Evolutionary conservation across 2,888 invertebrate species (phyloP).

Genomic region (Leistus spinibarbis): DNA sequence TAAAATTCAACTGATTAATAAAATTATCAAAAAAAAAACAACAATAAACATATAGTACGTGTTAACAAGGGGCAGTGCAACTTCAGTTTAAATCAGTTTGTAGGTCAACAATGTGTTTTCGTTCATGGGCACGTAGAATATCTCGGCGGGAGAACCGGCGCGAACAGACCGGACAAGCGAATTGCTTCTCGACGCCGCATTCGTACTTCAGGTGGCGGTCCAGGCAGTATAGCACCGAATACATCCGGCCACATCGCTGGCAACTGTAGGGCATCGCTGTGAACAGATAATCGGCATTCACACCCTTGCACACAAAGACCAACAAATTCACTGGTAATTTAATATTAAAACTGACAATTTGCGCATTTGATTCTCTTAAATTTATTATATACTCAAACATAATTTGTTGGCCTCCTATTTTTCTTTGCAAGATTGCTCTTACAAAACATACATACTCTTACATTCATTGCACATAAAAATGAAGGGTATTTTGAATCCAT

Average conservation of each 20-base stretch:
- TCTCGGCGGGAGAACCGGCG: slow-evolving; percentile 55
- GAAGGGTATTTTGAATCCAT: slow-evolving; percentile 9
- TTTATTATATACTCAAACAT: neutral
- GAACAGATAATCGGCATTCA: slow-evolving; percentile 3
- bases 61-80: neutral
- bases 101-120: slow-evolving; percentile 43
- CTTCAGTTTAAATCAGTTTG: neutral
- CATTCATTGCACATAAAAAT: slow-evolving; percentile 22
- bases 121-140: slow-evolving; percentile 52
- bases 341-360: no score
- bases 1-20: neutral
- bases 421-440: neutral
- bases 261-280: slow-evolving; percentile 56
- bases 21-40: neutral
- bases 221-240: slow-evolving; percentile 64
- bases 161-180: slow-evolving; percentile 55
- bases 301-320: slow-evolving; percentile 19
- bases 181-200: slow-evolving; percentile 63
- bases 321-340: slow-evolving; percentile 41
- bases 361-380: no score
- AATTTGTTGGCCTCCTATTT: slow-evolving; percentile 45
- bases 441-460: slow-evolving; percentile 16
- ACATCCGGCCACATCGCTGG: slow-evolving; percentile 64
- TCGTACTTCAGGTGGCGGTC: slow-evolving; percentile 64
- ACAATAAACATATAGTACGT: neutral